Percentiles rank a stretch among this genome's conserved stretches.
These are phyloP conservation scores for Kuschelorhynchus macadamiae DNA, from an alignment of 2,888 invertebrate genomes.

Conservation along the genomic window DNA sequence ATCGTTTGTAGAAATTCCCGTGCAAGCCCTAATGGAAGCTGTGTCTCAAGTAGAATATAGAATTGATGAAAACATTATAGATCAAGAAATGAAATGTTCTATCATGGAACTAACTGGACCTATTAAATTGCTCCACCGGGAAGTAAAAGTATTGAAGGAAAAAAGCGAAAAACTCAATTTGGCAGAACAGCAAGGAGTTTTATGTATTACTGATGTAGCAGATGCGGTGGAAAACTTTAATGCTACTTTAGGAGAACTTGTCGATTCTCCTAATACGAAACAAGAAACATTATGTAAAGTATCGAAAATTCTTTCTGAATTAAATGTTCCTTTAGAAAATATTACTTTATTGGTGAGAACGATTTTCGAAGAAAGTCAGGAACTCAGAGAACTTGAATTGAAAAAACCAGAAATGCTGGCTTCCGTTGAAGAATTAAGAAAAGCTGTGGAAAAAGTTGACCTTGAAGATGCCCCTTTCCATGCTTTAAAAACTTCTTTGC, in stretches of 20 bases:
- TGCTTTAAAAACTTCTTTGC: conserved; percentile 20
- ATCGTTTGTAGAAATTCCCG: conserved; percentile 14
- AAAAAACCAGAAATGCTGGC: conserved; percentile 46
- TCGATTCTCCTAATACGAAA: conserved; percentile 7
- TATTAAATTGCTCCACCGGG: conserved; percentile 39
- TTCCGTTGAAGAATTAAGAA: conserved; percentile 44
- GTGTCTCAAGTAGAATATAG: conserved; percentile 3
- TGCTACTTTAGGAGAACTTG: conserved; percentile 9
- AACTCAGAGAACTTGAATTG: conserved; percentile 36
- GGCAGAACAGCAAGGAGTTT: conserved; percentile 43
- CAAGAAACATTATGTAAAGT: conserved; percentile 35
- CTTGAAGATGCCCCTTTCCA: conserved; percentile 31
- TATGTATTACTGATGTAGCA: conserved; percentile 46
- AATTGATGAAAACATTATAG: too few species aligned
- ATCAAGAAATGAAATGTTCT: too few species aligned
- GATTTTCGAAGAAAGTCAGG: conserved; percentile 28
- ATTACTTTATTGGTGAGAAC: conserved; percentile 10
- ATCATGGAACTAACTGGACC: conserved; percentile 7
- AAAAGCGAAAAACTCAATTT: conserved; percentile 40
- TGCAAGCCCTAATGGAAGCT: conserved; percentile 6
- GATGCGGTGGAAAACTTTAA: conserved; percentile 35
- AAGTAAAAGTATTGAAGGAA: conserved; percentile 40
- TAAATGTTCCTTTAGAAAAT: conserved; percentile 21
- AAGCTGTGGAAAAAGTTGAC: conserved; percentile 29
- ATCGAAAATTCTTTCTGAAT: conserved; percentile 4